phyloP scores from a whole-genome alignment of 2,888 invertebrate species.

The Acrobasis suavella region DNA sequence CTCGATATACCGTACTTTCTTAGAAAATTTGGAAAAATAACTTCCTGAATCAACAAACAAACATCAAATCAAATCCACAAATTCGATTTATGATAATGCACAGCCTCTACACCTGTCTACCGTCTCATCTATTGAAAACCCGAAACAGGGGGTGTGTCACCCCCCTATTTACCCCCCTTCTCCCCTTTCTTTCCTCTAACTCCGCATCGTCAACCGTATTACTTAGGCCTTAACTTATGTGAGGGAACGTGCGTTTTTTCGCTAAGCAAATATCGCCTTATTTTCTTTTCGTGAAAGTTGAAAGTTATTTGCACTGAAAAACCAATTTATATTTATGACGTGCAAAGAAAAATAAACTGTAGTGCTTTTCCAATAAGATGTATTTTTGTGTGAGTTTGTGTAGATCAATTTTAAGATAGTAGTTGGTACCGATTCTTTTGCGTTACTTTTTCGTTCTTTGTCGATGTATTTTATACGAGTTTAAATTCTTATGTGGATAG shows the following conservation, averaged over 20 bases:
- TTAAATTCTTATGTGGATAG: conserved; percentile 77
- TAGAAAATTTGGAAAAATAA: neutral
- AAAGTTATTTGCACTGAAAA: conserved; percentile 45
- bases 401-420: conserved; percentile 80
- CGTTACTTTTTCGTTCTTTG: conserved; percentile 81
- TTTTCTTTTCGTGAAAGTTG: neutral
- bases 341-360: conserved; percentile 46
- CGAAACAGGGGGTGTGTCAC: conserved; percentile 73
- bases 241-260: conserved; percentile 55
- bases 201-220: conserved; percentile 82
- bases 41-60: conserved; percentile 22
- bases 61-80: conserved; percentile 19
- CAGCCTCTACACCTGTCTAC: conserved; percentile 67
- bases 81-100: conserved; percentile 31
- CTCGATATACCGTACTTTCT: neutral
- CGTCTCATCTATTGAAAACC: conserved; percentile 80
- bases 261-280: conserved; percentile 41
- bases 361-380: conserved; percentile 30
- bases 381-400: conserved; percentile 42
- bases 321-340: conserved; percentile 58
- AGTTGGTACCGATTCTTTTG: conserved; percentile 78
- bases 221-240: conserved; percentile 80
- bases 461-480: conserved; percentile 78
- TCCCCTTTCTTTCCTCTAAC: conserved; percentile 81
- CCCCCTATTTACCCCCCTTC: conserved; percentile 69